Evolutionary conservation across 2,797 vertebrate species (phyloP), one percentile per base, ranked within the genome.

Genomic region (Scleropages formosus): DNA sequence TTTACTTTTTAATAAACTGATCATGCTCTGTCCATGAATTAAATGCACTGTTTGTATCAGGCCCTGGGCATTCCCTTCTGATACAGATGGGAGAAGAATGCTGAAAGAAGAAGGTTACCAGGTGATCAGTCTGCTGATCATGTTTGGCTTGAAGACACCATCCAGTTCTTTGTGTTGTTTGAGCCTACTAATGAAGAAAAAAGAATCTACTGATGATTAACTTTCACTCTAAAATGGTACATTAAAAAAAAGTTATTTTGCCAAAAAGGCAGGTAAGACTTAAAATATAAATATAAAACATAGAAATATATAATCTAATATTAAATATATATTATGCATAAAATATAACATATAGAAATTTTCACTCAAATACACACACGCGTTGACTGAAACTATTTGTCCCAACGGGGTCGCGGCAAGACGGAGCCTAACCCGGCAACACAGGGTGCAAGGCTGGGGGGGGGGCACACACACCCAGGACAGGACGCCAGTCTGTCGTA

Each of bases 61-160:
- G 47, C 15, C 46, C 22, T 22, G 51, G 67, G 12, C 53, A 56
- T 24, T 4, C 49, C 47, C 24, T 31, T 51, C 47, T 8, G 51
- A 70, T 53, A 27, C 68, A 70, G 47, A 47, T 56, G 51, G 47
- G 26, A 71, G 69, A 56, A 13, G 69, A 70, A 70, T 56, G 47
- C 70, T 7, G 31, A 49, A 53, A 31, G 22, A 15, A 26, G 12
- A 26, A 13, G 49, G 24, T 11, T 46, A 67, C 49, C 26, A 20
- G 26, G 67, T 22, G 20, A 70, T 70, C 64, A 22, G 31, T 46
- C 22, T 24, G 46, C 24, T 46, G 44, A 13, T 49, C 65, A n/a
- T 0, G 69, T 26, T 58, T 15, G 31, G 8, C 69, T 58, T 56
- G 13, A 71, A 16, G 16, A 13, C 9, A 16, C 20, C 49, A 71